Evolutionary conservation across 1,140 invertebrate species (phyloP), one percentile per base, ranked within the genome.

Genomic region (Drosophila navojoa): DNA sequence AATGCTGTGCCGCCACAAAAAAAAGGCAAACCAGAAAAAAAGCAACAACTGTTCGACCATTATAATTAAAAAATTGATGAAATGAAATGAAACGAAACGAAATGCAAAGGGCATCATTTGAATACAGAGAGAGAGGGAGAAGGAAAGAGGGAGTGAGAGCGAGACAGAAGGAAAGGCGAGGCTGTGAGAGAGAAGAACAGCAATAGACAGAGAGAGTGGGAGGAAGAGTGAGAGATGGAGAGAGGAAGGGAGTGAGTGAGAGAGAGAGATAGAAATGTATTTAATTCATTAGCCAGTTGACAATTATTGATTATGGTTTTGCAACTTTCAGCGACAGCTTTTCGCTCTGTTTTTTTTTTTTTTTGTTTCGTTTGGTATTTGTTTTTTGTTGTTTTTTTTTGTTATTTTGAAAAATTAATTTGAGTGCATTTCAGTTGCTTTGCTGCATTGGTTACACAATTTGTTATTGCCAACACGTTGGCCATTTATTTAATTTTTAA

Each of bases 271-370:
- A 19, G 32, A 75, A 71, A 85, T 81, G 71, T 90, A 90, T 85
- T 85, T 89, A 90, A 90, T 89, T 90, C 74, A 85, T 90, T 89
- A 81, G 85, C 75, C 79, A 74, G 75, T 87, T 89, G 85, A 90
- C 84, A 89, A 84, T 89, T 89, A 89, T 89, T 89, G 80, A 89
- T 89, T 89, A 89, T 75, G 79, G 76, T 79, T 79, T 64, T 79
- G 84, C 71, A 72, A 60, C 72, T 76, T 73, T 75, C 38, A 10
- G 27, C 38, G 49, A 9, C 25, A 49, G 53, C 25, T 47, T 68
- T 68, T 7, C 53, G 5, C 2, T 11, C 29, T 52, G 0, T 52
- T 52, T 52, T 2, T 52, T 52, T 2, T 52, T 52, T 52, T 2
- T 52, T 52, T 1, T 2, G 13, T 3, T 52, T n/a, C n/a, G n/a